These are phyloP conservation scores for Apis dorsata DNA, from an alignment of 1,140 invertebrate genomes.

Conservation along the genomic window DNA sequence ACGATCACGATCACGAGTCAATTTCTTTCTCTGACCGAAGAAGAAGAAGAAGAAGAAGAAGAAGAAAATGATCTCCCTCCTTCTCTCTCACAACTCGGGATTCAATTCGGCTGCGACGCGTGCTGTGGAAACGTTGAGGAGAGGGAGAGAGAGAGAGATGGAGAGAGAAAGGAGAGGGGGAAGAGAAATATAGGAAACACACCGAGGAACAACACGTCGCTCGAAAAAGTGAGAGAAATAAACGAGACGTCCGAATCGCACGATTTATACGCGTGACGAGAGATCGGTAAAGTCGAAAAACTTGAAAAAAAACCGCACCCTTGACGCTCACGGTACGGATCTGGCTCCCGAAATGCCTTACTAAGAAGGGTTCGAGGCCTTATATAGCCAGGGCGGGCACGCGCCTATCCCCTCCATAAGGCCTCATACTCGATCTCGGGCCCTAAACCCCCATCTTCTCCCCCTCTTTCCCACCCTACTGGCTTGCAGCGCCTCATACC, in stretches of 20 bases:
- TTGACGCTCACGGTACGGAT: conserved; percentile 70
- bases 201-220: too few relatives aligned
- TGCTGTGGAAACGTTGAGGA: not conserved
- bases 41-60: too few relatives aligned
- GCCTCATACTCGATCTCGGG: conserved; percentile 69
- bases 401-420: conserved; percentile 75
- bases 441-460: conserved; percentile 72
- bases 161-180: too few relatives aligned
- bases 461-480: conserved; percentile 56
- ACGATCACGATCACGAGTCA: too few relatives aligned
- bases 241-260: not conserved
- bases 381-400: conserved; percentile 78
- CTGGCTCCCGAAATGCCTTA: conserved; percentile 79
- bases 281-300: conserved; percentile 23
- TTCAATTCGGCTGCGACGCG: not conserved
- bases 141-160: too few relatives aligned
- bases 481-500: conserved; percentile 61
- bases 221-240: not conserved
- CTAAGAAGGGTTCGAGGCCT: conserved; percentile 76
- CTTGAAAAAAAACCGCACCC: conserved; percentile 58
- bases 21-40: too few relatives aligned
- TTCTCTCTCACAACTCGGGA: not conserved
- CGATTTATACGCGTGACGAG: not conserved
- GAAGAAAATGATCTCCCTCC: not conserved
- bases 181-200: too few relatives aligned